phyloP scores from a whole-genome alignment of 2,113 vertebrate species.

The Galeopterus variegatus region DNA sequence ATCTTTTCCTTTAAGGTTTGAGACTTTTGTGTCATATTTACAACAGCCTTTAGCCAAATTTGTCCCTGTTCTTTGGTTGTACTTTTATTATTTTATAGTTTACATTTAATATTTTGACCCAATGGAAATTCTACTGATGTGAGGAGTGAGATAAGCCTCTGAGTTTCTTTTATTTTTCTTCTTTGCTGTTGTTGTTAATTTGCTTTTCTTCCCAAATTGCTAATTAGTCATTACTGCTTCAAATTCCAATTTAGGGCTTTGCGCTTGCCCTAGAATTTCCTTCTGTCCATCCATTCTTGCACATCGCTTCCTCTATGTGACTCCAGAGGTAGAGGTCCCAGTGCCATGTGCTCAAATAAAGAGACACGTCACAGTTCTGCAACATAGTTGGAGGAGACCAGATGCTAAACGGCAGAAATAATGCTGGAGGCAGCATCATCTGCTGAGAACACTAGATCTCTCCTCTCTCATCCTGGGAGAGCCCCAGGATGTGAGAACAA shows the following conservation, averaged over 20 bases:
- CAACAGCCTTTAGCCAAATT: background rate
- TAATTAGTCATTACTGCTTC: background rate
- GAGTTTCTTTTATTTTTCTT: background rate
- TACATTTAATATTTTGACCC: background rate
- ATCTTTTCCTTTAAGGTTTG: background rate
- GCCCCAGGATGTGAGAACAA: too few species aligned
- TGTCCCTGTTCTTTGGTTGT: background rate
- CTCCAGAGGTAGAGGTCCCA: background rate
- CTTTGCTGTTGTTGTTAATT: background rate
- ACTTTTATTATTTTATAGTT: background rate
- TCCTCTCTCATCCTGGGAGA: background rate
- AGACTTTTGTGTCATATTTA: background rate
- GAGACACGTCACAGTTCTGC: background rate
- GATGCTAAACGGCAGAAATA: background rate
- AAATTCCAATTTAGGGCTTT: background rate
- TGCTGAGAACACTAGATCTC: background rate
- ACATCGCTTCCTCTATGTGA: background rate
- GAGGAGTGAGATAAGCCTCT: background rate
- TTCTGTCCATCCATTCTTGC: background rate
- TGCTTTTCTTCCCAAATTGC: background rate
- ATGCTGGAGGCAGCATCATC: background rate
- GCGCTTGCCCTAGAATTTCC: background rate
- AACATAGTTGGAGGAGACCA: background rate
- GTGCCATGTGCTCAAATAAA: background rate
- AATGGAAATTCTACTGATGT: background rate